phyloP scores from a whole-genome alignment of 2,888 invertebrate genomes.

The Eumacrocentrus americanus region DNA sequence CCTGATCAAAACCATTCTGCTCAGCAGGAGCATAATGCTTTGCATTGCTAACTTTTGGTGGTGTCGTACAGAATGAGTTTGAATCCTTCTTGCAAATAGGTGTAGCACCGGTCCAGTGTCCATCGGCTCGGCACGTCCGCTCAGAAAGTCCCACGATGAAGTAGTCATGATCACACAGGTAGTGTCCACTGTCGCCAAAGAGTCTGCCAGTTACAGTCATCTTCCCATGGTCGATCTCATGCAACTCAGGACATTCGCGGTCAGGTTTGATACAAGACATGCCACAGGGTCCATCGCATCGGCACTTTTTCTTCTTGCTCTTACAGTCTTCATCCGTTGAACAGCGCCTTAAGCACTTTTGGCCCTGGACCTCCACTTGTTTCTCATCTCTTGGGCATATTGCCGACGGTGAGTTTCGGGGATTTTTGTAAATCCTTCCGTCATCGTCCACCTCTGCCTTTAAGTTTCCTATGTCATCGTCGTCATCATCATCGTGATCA shows the following conservation, averaged over 20 bases:
- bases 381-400: conserved; percentile 86
- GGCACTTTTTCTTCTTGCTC: conserved; percentile 94
- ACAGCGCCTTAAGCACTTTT: conserved; percentile 91
- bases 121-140: conserved; percentile 90
- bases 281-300: conserved; percentile 96
- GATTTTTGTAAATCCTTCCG: conserved; percentile 84
- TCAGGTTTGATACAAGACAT: conserved; percentile 98
- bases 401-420: conserved; percentile 84
- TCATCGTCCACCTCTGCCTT: conserved; percentile 76
- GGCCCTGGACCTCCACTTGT: conserved; percentile 80
- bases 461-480: conserved; percentile 52
- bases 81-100: conserved; percentile 87
- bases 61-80: conserved; percentile 78
- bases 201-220: conserved; percentile 78
- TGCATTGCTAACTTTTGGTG: conserved; percentile 84
- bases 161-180: conserved; percentile 87
- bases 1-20: conserved; percentile 87
- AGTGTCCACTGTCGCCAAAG: conserved; percentile 83
- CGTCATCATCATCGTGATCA: conserved; percentile 63
- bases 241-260: conserved; percentile 83
- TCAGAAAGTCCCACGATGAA: conserved; percentile 86
- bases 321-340: conserved; percentile 94
- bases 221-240: conserved; percentile 78
- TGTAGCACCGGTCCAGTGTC: conserved; percentile 84
- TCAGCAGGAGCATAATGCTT: conserved; percentile 87